Evolutionary conservation across 35 echinoderm and acorn worm species (phyloP).

Genomic region (Strongylocentrotus purpuratus): DNA sequence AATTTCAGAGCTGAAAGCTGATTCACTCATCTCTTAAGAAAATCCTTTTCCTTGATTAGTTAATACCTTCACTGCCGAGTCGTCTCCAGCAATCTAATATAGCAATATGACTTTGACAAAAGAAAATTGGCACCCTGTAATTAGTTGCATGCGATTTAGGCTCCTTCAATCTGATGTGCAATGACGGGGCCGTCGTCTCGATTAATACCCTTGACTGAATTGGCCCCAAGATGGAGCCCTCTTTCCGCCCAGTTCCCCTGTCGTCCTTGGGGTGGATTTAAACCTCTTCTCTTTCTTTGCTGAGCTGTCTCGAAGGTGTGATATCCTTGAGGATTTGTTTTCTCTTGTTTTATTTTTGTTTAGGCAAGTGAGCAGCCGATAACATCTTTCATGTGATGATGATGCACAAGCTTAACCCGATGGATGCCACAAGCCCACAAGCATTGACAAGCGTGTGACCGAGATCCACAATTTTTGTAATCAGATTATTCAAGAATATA

Average conservation of each 20-base stretch:
- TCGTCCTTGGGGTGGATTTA: background rate
- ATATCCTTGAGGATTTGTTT: background rate
- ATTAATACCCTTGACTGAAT: constrained; percentile 4
- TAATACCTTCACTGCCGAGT: background rate
- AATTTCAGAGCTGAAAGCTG: no score
- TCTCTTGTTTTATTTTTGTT: background rate
- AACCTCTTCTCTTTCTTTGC: background rate
- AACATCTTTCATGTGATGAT: background rate
- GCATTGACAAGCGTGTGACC: no score
- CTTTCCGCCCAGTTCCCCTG: background rate
- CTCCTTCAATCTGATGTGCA: background rate
- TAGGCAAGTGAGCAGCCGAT: background rate
- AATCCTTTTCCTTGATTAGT: background rate
- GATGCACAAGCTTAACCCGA: background rate
- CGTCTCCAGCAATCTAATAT: background rate
- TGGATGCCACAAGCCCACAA: no score
- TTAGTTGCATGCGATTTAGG: background rate
- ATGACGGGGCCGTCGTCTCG: background rate
- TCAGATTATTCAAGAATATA: no score
- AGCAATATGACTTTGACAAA: background rate
- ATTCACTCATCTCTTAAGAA: background rate
- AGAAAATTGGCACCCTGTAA: background rate
- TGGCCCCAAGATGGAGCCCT: background rate
- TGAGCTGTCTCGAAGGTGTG: background rate
- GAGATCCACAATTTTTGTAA: no score